Conservation (phyloP, 2,113 vertebrate species). For the Phaethornis superciliosus region DNA sequence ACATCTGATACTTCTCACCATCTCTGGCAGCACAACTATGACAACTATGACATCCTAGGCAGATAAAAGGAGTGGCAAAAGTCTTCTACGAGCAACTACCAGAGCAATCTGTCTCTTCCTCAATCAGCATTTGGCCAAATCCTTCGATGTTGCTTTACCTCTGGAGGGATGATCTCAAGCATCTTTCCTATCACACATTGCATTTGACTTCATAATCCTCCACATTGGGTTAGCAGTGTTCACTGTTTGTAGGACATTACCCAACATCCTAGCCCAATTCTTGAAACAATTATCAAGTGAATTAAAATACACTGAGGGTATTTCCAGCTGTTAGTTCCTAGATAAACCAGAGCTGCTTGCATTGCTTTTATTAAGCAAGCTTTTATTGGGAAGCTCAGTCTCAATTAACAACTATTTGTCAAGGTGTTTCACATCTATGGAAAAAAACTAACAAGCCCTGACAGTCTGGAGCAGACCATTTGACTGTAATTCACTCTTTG, state of each 20-base stretch:
- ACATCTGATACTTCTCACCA: background rate
- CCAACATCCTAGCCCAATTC: background rate
- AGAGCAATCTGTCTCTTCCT: background rate
- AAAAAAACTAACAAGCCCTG: background rate
- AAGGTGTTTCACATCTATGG: background rate
- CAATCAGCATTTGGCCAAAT: background rate
- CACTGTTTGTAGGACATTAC: fast-evolving
- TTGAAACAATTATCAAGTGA: background rate
- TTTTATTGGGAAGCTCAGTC: background rate
- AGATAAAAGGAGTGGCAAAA: background rate
- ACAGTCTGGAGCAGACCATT: background rate
- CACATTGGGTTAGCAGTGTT: background rate
- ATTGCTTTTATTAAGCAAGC: background rate
- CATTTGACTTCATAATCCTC: background rate
- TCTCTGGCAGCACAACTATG: background rate
- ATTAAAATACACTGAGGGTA: background rate
- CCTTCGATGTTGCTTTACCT: background rate
- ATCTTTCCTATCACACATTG: background rate
- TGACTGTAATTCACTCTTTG: background rate
- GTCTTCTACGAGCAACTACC: background rate
- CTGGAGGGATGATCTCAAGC: background rate
- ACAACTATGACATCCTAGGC: background rate
- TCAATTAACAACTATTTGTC: background rate
- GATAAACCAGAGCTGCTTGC: background rate
- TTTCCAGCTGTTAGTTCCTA: background rate